Conservation (phyloP, 2,888 invertebrate genomes). For the Eutolmus rufibarbis region DNA sequence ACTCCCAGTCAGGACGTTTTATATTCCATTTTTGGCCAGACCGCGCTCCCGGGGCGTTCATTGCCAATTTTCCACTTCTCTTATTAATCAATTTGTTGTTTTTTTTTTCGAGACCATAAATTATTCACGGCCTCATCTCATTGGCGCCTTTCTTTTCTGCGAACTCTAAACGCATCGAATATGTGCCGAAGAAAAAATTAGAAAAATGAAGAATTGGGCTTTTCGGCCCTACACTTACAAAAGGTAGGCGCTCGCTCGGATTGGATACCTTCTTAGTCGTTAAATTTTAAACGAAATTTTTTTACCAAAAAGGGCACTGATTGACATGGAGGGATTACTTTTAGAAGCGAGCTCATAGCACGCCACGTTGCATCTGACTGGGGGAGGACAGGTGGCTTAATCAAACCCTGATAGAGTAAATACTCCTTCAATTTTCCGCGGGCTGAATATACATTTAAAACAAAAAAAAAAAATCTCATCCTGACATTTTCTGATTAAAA, state of each 20-base stretch:
- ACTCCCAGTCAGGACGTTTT: neutral
- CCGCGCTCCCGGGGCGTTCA: neutral
- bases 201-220: neutral
- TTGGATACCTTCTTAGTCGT: neutral
- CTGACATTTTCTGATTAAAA: neutral
- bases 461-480: neutral
- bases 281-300: no score
- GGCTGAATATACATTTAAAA: neutral
- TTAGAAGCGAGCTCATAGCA: neutral
- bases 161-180: neutral
- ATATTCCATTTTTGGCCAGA: slow-evolving; percentile 1
- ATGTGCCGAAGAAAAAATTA: neutral
- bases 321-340: neutral
- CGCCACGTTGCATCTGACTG: neutral
- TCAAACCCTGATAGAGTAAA: neutral
- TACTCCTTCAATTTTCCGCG: neutral
- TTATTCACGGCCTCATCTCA: slow-evolving; percentile 24
- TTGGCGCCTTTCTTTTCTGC: neutral
- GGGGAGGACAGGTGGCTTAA: neutral
- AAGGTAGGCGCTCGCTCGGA: neutral
- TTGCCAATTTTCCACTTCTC: slow-evolving; percentile 24
- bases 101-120: neutral
- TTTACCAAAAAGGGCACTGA: neutral
- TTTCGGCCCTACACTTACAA: neutral
- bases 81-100: slow-evolving; percentile 34